Base-by-base conservation (phyloP, 2,113 vertebrate genomes). In the Trichomycterus rosablanca region DNA sequence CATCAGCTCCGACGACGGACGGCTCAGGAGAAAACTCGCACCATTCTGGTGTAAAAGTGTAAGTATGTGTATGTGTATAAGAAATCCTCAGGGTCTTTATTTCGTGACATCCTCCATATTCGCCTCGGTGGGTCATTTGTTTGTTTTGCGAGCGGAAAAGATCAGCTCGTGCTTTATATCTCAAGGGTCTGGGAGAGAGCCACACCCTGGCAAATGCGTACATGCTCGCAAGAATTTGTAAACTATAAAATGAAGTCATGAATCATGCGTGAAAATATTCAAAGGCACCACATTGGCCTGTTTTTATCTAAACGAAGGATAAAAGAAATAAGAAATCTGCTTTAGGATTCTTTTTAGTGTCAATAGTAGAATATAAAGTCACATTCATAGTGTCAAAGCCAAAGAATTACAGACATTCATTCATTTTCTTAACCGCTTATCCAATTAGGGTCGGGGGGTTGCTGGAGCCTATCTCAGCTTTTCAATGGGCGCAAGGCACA, bases 111-210 rank as follows among this genome's bases (percentile, higher is more conserved):
- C n/a, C n/a, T n/a, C n/a, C n/a, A n/a, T n/a, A n/a, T n/a, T n/a
- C n/a, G n/a, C n/a, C n/a, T n/a, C n/a, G n/a, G n/a, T n/a, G 66
- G 72, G 76, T 77, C 59, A 5, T 70, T 70, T 76, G 79, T 84
- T 83, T 85, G 80, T 79, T 71, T 77, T 80, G 42, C 30, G 2
- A 73, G 67, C 71, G 59, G 37, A 64, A 77, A 56, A 16, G 67
- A 77, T 68, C 24, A 44, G 67, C 68, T 81, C 78, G 50, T 50
- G 74, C 72, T 78, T 78, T 67, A 78, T 77, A 83, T 77, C 74
- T 66, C 66, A 58, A 74, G 72, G 71, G 81, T 66, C 45, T 55
- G 57, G 40, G 61, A 59, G 63, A 65, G 32, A 37, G 63, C 40
- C 52, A 48, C 50, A 46, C 68, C 66, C 66, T 64, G 51, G 64